Evolutionary conservation across 1,140 invertebrate genomes (phyloP).

Genomic region (Amyelois transitella): DNA sequence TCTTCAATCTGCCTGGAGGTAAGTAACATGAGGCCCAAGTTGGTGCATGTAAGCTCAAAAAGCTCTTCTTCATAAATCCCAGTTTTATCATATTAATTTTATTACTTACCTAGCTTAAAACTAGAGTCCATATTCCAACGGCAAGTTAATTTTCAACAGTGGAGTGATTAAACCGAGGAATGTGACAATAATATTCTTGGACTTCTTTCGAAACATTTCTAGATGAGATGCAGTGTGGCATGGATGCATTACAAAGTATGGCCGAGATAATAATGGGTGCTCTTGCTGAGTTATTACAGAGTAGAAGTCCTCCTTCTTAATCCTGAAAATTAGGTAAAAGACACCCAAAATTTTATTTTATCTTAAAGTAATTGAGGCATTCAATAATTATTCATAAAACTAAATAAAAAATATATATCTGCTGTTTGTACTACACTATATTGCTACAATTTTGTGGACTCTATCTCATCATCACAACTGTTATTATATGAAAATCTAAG

Average conservation of each 20-base stretch:
- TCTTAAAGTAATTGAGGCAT: too few relatives aligned
- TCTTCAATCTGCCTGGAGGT: too few relatives aligned
- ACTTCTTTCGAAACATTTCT: slow-evolving; percentile 30
- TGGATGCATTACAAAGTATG: slow-evolving; percentile 59
- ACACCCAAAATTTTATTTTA: too few relatives aligned
- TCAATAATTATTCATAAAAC: too few relatives aligned
- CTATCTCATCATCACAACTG: too few relatives aligned
- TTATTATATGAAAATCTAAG: not conserved
- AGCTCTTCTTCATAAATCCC: too few relatives aligned
- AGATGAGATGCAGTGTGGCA: slow-evolving; percentile 53
- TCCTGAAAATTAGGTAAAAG: slow-evolving; percentile 35
- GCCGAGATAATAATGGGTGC: slow-evolving; percentile 48
- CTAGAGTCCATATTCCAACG: slow-evolving; percentile 59
- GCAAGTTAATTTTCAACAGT: slow-evolving; percentile 54
- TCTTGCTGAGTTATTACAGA: slow-evolving; percentile 59
- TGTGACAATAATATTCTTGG: slow-evolving; percentile 55
- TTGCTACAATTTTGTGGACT: too few relatives aligned
- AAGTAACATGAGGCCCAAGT: too few relatives aligned
- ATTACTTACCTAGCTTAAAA: not conserved
- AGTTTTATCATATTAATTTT: too few relatives aligned
- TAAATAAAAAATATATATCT: not conserved
- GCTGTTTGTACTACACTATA: too few relatives aligned
- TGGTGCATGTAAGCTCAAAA: too few relatives aligned
- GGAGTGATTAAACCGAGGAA: slow-evolving; percentile 58
- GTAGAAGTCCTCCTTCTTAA: slow-evolving; percentile 46